Conservation (phyloP, 2,113 vertebrate genomes). For the Oenanthe oenanthe region DNA sequence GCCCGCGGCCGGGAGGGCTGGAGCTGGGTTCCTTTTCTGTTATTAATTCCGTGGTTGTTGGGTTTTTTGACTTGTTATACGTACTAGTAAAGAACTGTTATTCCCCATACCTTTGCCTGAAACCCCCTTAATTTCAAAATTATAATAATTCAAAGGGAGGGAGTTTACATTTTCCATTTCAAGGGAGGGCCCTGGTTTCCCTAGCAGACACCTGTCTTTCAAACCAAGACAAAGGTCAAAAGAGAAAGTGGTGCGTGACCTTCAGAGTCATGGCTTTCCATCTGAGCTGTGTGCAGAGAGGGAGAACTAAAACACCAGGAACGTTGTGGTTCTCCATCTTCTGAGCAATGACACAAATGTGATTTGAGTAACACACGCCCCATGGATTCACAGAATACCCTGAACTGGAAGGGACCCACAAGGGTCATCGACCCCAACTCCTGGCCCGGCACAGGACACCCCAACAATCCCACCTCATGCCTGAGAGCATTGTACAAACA, state of each 20-base stretch:
- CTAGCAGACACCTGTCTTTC: too few relatives aligned
- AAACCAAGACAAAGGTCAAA: too few relatives aligned
- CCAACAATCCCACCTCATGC: not conserved
- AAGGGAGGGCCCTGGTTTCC: too few relatives aligned
- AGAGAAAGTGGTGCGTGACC: not conserved
- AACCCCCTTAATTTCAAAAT: too few relatives aligned
- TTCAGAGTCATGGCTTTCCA: not conserved
- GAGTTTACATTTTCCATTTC: too few relatives aligned
- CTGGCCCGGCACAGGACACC: not conserved
- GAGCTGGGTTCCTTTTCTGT: too few relatives aligned
- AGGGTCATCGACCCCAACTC: not conserved
- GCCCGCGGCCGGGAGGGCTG: too few relatives aligned
- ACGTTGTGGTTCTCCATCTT: not conserved
- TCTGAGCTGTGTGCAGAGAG: not conserved
- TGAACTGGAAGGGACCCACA: not conserved
- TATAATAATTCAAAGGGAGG: too few relatives aligned
- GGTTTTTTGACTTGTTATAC: too few relatives aligned
- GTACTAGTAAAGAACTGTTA: too few relatives aligned
- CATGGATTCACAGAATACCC: not conserved
- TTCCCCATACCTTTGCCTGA: too few relatives aligned
- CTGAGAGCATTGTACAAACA: not conserved
- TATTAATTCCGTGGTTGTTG: too few relatives aligned
- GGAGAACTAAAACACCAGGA: not conserved
- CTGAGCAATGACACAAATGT: not conserved
- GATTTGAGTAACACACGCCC: not conserved